Conservation (phyloP, 2,888 invertebrate species). For the Caenorhabditis uteleia region DNA sequence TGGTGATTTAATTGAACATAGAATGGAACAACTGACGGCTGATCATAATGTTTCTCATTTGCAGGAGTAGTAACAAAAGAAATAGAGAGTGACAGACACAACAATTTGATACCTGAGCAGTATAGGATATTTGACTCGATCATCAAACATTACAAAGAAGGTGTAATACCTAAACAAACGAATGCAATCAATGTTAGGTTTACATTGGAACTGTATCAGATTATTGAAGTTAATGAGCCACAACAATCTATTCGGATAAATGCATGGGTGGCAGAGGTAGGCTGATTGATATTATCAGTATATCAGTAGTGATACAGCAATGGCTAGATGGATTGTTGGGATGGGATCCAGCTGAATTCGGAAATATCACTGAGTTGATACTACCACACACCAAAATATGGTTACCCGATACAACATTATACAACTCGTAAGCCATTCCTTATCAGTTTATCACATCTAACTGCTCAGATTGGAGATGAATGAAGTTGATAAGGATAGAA, state of each 20-base stretch:
- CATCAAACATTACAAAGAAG: constrained; percentile 6
- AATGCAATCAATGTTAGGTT: constrained; percentile 11
- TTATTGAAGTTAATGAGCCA: constrained; percentile 24
- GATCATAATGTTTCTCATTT: neutral
- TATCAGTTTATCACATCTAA: neutral
- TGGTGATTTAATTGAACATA: too few relatives aligned
- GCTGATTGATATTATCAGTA: neutral
- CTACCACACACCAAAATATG: constrained; percentile 6
- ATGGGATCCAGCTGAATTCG: constrained; percentile 14
- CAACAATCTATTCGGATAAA: constrained; percentile 12
- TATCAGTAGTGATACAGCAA: neutral
- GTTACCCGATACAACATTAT: constrained; percentile 14
- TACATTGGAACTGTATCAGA: constrained; percentile 22
- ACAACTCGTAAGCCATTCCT: too few relatives aligned
- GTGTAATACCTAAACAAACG: neutral
- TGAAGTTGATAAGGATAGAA: neutral
- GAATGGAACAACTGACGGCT: neutral
- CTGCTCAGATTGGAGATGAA: neutral
- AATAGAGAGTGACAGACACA: neutral
- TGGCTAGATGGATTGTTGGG: constrained; percentile 18
- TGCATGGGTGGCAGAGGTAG: constrained; percentile 15
- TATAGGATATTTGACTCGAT: constrained; percentile 7
- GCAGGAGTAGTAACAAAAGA: neutral
- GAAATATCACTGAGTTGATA: constrained; percentile 8
- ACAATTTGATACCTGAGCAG: constrained; percentile 13